phyloP scores from a whole-genome alignment of 1,140 invertebrate genomes.

The Pseudomyrmex gracilis region DNA sequence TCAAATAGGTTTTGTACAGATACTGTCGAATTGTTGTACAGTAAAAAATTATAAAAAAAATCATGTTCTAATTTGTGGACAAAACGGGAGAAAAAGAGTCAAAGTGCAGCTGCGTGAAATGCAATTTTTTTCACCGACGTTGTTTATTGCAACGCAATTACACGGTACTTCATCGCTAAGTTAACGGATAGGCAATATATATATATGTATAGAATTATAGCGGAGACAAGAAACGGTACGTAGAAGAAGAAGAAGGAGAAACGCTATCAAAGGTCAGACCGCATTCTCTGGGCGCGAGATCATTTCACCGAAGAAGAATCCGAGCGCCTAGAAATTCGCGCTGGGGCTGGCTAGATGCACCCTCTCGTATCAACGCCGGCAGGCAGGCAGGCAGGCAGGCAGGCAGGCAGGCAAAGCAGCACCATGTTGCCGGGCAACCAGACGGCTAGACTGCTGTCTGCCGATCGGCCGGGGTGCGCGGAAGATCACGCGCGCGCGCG shows the following conservation, averaged over 20 bases:
- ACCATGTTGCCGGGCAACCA: conserved; percentile 80
- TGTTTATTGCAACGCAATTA: too few relatives aligned
- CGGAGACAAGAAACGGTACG: too few relatives aligned
- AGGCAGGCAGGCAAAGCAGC: conserved; percentile 66
- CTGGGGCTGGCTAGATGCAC: conserved; percentile 60
- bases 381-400: conserved; percentile 61
- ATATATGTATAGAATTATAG: not conserved
- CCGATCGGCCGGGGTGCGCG: conserved; percentile 71
- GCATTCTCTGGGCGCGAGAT: not conserved
- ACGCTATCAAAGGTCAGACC: not conserved
- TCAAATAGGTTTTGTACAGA: not conserved
- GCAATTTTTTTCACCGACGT: too few relatives aligned
- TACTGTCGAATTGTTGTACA: too few relatives aligned
- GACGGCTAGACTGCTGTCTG: conserved; percentile 79
- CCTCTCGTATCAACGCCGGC: conserved; percentile 72
- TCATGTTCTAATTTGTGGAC: too few relatives aligned
- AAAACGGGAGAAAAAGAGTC: too few relatives aligned
- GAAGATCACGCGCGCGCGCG: conserved; percentile 55
- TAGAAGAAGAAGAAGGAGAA: too few relatives aligned
- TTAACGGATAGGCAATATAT: not conserved
- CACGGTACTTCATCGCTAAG: too few relatives aligned
- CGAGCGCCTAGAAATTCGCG: not conserved
- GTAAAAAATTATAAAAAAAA: too few relatives aligned
- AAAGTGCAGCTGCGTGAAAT: too few relatives aligned
- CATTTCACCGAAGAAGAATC: not conserved